These are phyloP conservation scores for Brienomyrus brachyistius DNA, from an alignment of 2,113 vertebrate species.

Conservation along the genomic window DNA sequence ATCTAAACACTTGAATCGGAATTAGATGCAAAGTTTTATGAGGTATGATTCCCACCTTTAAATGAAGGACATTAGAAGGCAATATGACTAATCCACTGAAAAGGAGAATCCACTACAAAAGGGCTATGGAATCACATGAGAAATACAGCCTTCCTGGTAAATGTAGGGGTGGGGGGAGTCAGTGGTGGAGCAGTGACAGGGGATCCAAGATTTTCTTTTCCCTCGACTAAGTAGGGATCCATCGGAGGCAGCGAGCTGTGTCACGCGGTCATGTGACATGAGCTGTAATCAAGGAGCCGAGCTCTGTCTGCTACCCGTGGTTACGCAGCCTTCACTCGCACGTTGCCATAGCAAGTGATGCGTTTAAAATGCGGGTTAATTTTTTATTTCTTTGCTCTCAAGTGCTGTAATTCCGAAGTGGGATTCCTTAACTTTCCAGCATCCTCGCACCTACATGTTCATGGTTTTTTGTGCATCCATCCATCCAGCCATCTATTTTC, in stretches of 20 bases:
- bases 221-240: not conserved
- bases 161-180: not conserved
- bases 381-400: not conserved
- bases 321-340: not conserved
- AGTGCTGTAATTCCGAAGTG: not conserved
- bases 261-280: not conserved
- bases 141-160: not conserved
- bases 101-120: not conserved
- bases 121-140: not conserved
- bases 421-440: not conserved
- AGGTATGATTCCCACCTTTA: not conserved
- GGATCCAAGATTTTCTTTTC: not conserved
- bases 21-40: not conserved
- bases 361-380: not conserved
- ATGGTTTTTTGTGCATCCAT: not conserved
- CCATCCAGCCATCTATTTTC: not conserved
- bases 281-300: not conserved
- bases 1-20: not conserved
- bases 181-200: not conserved
- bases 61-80: not conserved
- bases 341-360: not conserved
- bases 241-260: not conserved
- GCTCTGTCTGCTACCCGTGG: not conserved
- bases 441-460: not conserved
- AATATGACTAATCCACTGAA: not conserved